Base-by-base conservation (phyloP, 2,888 invertebrate genomes). In the Nasonia oneida region DNA sequence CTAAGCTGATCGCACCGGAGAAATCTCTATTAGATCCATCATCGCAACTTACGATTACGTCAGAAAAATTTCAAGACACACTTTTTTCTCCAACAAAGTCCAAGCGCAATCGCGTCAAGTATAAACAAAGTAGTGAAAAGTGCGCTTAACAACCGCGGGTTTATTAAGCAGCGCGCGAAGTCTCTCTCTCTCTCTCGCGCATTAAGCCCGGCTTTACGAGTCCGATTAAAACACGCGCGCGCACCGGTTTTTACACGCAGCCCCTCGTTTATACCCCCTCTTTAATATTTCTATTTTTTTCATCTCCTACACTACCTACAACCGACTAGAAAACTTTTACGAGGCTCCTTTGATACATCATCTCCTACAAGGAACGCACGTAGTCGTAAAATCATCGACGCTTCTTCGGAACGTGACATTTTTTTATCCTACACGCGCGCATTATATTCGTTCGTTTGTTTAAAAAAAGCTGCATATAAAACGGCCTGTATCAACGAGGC, bases 191-290 rank as follows among this genome's bases (percentile, higher is more conserved):
- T 89, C 89, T 88, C 90, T 89, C 89, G 89, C 89, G 87, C 85
- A 57, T 57, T 57, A 57, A 57, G 57, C 8, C 57, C 87, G 90
- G 90, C 89, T 92, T 92, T 92, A 92, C 91, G 91, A 91, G 89
- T 89, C 89, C 92, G 91, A 93, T 93, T 93, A 92, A 92, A 92
- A 92, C 29, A 29, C 91, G 91, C 91, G 90, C 91, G 57, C 23
- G 23, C 57, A n/a, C n/a, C n/a, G 57, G 6, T n/a, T n/a, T 23
- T 53, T 61, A n/a, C n/a, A 61, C n/a, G 23, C 57, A 61, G 8
- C 8, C 1, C 8, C n/a, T 23, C 23, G 23, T 23, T 23, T 23
- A 23, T 23, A 23, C 23, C 23, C 23, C 23, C 23, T 23, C 23
- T 23, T 23, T 23, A 33, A 33, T 70, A 37, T 23, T 23, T n/a